These are phyloP conservation scores for Andricus curvator DNA, from an alignment of 2,888 invertebrate species.

Conservation along the genomic window DNA sequence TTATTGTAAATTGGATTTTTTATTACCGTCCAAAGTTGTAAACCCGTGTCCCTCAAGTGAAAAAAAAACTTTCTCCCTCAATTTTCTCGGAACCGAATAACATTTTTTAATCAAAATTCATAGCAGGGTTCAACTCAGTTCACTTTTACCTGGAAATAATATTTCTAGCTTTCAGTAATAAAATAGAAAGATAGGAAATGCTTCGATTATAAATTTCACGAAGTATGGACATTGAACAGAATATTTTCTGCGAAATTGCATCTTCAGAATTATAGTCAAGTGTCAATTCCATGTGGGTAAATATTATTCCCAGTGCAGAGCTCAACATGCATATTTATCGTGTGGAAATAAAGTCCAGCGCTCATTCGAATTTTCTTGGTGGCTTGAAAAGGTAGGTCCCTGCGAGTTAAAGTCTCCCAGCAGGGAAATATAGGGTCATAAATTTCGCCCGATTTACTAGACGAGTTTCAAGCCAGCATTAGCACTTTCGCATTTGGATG, in stretches of 20 bases:
- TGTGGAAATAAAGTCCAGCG: constrained; percentile 49
- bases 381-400: constrained; percentile 45
- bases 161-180: not conserved
- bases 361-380: constrained; percentile 45
- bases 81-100: no score
- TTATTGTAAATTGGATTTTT: no score
- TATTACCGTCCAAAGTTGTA: no score
- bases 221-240: constrained; percentile 3
- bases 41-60: no score
- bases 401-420: constrained; percentile 35
- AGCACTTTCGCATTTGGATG: constrained; percentile 52
- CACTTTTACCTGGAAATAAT: no score
- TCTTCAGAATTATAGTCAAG: not conserved
- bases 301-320: not conserved
- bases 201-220: not conserved
- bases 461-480: constrained; percentile 58
- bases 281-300: constrained; percentile 1
- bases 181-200: not conserved
- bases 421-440: constrained; percentile 56
- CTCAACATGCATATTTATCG: constrained; percentile 51
- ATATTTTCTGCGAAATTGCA: not conserved
- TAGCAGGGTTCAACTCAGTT: no score
- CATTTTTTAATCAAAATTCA: no score
- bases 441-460: constrained; percentile 58
- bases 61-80: no score